These are phyloP conservation scores for Spodoptera exigua DNA, from an alignment of 2,888 invertebrate species.

Conservation along the genomic window DNA sequence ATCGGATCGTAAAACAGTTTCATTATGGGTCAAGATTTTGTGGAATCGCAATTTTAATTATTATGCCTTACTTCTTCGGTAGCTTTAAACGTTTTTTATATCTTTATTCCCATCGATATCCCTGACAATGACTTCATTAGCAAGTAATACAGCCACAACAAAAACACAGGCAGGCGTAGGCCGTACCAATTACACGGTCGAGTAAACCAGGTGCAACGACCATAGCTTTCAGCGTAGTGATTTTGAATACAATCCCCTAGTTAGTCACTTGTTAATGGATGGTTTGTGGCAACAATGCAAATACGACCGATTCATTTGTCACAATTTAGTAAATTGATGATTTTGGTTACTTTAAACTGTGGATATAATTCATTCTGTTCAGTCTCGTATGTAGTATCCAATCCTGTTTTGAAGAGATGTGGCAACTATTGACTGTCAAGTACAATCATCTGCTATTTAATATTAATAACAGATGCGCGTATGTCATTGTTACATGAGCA, in stretches of 20 bases:
- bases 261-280: constrained; percentile 72
- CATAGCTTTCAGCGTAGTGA: constrained; percentile 65
- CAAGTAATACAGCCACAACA: constrained; percentile 58
- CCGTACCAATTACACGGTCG: constrained; percentile 75
- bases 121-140: constrained; percentile 59
- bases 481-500: constrained; percentile 19
- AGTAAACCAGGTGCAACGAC: constrained; percentile 73
- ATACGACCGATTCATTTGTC: constrained; percentile 45
- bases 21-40: background rate
- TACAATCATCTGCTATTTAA: constrained; percentile 21
- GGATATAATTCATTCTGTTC: constrained; percentile 6
- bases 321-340: constrained; percentile 53
- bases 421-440: constrained; percentile 22
- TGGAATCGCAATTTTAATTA: too few relatives aligned
- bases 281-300: constrained; percentile 46
- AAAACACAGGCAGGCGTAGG: constrained; percentile 57
- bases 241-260: constrained; percentile 71
- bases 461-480: constrained; percentile 24
- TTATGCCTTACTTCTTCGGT: too few relatives aligned
- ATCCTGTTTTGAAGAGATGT: constrained; percentile 5
- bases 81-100: constrained; percentile 4
- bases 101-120: constrained; percentile 24
- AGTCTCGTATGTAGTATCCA: constrained; percentile 5
- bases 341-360: constrained; percentile 52
- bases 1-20: background rate